Evolutionary conservation across 2,113 vertebrate species (phyloP), one percentile per base, ranked within the genome.

Genomic region (Phrynosoma platyrhinos): DNA sequence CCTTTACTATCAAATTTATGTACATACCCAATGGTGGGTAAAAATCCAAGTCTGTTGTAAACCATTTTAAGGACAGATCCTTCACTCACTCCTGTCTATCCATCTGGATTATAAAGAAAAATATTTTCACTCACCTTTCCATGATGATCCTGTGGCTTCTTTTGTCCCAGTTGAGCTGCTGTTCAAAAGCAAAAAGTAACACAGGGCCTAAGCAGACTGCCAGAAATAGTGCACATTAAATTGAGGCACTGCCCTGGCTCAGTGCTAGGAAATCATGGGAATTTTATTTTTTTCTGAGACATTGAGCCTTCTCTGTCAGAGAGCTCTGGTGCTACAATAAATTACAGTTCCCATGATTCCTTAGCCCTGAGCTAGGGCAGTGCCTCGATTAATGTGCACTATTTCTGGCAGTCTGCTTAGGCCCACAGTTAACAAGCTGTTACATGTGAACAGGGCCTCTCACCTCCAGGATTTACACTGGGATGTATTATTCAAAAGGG

Each of bases 81-180:
- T 83, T 25, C 9, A 23, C 25, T 47, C 30, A 75, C 18, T 14
- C 16, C 20, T 62, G 4, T 12, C 16, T 13, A 36, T 25, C 27
- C 4, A 64, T 52, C 80, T 40, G 14, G 27, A 55, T 53, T 27
- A 32, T 25, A 69, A 27, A 69, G 16, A 77, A 32, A 23, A 21
- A 12, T 25, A 32, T 2, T 10, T 40, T 30, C 18, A 20, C 84
- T 89, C 52, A 89, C 88, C 88, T 82, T 74, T 25, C 71, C 72
- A n/a, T 47, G 79, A 55, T 9, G 79, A 27, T 82, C 79, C 79
- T 58, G 52, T 8, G 25, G 27, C 23, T 5, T 62, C 72, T 47
- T 52, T 86, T 62, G 6, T 86, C 13, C 25, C 62, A 76, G 36
- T 2, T 1, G 47, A 47, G 62, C 23, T 20, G n/a, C 88, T 58